phyloP scores from a whole-genome alignment of 1,140 invertebrate species.

The Atta cephalotes region DNA sequence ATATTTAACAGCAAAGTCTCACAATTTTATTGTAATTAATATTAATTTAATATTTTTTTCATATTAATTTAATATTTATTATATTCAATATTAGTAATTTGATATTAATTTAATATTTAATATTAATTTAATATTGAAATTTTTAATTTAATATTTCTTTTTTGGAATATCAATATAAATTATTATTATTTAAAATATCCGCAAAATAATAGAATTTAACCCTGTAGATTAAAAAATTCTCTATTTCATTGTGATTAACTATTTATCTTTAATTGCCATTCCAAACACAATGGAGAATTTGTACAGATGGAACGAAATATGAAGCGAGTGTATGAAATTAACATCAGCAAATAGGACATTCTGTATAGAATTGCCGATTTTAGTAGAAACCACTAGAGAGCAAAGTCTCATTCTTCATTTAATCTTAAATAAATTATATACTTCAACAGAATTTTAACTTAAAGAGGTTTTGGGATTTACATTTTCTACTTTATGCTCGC shows the following conservation, averaged over 20 bases:
- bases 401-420: constrained; percentile 26
- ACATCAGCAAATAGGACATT: constrained; percentile 9
- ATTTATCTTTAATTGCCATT: constrained; percentile 4
- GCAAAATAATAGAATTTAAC: background rate
- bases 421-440: constrained; percentile 40
- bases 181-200: background rate
- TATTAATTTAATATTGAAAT: background rate
- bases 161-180: background rate
- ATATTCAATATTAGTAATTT: background rate
- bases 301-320: constrained; percentile 12
- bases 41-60: background rate
- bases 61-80: background rate
- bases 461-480: constrained; percentile 15
- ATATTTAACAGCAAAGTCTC: background rate
- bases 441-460: constrained; percentile 24
- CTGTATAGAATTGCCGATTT: background rate
- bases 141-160: background rate
- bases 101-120: background rate
- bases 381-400: background rate
- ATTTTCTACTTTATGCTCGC: constrained; percentile 4
- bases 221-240: background rate
- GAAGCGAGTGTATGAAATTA: background rate
- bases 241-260: background rate
- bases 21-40: background rate
- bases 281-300: constrained; percentile 6